These are phyloP conservation scores for Microchirus variegatus DNA, from an alignment of 2,797 vertebrate genomes.

Conservation along the genomic window DNA sequence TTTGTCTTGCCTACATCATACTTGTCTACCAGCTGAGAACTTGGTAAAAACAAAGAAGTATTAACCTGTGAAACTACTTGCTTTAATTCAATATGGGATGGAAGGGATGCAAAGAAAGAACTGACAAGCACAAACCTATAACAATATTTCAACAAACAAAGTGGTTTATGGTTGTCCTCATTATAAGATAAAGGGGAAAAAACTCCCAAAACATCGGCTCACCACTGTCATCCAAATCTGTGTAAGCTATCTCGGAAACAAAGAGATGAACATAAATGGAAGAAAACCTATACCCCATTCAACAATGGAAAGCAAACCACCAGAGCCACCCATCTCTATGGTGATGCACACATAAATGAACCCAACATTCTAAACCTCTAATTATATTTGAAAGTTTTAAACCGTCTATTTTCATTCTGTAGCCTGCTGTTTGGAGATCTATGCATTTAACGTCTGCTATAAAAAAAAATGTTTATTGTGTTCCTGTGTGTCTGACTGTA, in stretches of 20 bases:
- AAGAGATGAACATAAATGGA: background rate
- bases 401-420: too few species aligned
- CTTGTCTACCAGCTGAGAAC: slow-evolving; percentile 8
- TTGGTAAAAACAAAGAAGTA: background rate
- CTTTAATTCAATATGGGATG: background rate
- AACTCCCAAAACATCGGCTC: background rate
- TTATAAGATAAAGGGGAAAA: background rate
- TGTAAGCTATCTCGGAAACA: background rate
- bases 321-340: background rate
- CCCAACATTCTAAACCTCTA: background rate
- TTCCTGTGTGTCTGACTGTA: too few species aligned
- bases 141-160: too few species aligned
- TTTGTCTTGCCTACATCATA: slow-evolving; percentile 16
- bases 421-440: too few species aligned
- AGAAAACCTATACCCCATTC: background rate
- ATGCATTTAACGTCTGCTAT: too few species aligned
- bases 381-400: too few species aligned
- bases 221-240: slow-evolving; percentile 2
- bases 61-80: background rate
- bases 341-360: background rate
- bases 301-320: background rate
- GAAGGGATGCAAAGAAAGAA: background rate
- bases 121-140: too few species aligned
- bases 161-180: too few species aligned
- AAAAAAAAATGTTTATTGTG: too few species aligned